phyloP scores from a whole-genome alignment of 2,888 invertebrate genomes.

The Hydriomena furcata region DNA sequence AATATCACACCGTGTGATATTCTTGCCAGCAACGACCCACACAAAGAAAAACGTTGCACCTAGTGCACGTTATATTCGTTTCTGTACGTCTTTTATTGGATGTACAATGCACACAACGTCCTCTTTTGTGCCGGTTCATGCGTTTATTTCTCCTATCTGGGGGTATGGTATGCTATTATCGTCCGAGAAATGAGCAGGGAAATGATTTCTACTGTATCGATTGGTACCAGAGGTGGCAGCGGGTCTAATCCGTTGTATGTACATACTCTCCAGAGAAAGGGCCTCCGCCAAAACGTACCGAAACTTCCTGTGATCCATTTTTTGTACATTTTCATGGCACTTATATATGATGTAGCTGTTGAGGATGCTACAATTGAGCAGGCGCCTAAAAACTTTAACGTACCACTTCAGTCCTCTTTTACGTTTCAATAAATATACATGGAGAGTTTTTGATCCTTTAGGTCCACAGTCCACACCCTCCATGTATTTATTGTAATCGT shows the following conservation, averaged over 20 bases:
- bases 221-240: background rate
- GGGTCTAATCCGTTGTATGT: constrained; percentile 10
- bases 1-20: no score
- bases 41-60: no score
- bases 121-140: constrained; percentile 9
- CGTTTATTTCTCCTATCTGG: constrained; percentile 13
- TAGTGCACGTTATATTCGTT: constrained; percentile 12
- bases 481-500: constrained; percentile 8
- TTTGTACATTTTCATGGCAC: constrained; percentile 4
- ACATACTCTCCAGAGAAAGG: constrained; percentile 11
- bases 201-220: constrained; percentile 9
- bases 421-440: constrained; percentile 4
- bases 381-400: constrained; percentile 5
- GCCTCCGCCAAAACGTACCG: constrained; percentile 10
- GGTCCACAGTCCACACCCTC: background rate
- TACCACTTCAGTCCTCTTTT: constrained; percentile 9
- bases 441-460: constrained; percentile 4
- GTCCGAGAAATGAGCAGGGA: constrained; percentile 9
- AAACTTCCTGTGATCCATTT: constrained; percentile 7
- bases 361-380: background rate
- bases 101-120: constrained; percentile 13
- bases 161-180: constrained; percentile 7
- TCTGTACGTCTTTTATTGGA: constrained; percentile 10
- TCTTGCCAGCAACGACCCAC: no score
- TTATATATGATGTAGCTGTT: constrained; percentile 4